These are phyloP conservation scores for Meteorus sp. DNA, from an alignment of 1,140 invertebrate genomes.

Conservation along the genomic window DNA sequence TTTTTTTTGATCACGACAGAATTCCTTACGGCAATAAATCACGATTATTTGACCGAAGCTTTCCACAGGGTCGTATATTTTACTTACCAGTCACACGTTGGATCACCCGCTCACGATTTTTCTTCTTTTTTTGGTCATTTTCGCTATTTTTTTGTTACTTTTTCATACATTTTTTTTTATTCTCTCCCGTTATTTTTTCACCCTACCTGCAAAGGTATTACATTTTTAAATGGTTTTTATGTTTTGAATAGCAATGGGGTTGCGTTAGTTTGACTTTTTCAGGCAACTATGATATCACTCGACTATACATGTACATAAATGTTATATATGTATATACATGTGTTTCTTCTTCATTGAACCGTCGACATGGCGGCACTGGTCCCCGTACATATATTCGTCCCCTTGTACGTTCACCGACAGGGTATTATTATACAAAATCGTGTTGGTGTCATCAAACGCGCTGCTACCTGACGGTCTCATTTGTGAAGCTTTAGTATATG, in stretches of 20 bases:
- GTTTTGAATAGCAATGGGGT: conserved; percentile 58
- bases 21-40: conserved; percentile 58
- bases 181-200: too few species aligned
- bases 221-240: conserved; percentile 61
- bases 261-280: too few species aligned
- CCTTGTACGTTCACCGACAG: too few species aligned
- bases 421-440: too few species aligned
- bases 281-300: neutral
- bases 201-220: conserved; percentile 43
- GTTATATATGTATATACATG: neutral
- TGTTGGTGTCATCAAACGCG: too few species aligned
- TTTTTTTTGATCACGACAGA: conserved; percentile 34
- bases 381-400: too few species aligned
- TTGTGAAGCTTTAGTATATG: too few species aligned
- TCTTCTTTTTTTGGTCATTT: conserved; percentile 30
- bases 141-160: too few species aligned
- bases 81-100: conserved; percentile 58
- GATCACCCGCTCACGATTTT: conserved; percentile 49
- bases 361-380: too few species aligned
- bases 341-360: too few species aligned
- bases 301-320: neutral
- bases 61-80: conserved; percentile 56
- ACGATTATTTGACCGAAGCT: conserved; percentile 60
- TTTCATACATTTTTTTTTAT: too few species aligned
- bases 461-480: too few species aligned